Evolutionary conservation across 2,797 vertebrate genomes (phyloP).

Genomic region (Threskiornis aethiopicus): DNA sequence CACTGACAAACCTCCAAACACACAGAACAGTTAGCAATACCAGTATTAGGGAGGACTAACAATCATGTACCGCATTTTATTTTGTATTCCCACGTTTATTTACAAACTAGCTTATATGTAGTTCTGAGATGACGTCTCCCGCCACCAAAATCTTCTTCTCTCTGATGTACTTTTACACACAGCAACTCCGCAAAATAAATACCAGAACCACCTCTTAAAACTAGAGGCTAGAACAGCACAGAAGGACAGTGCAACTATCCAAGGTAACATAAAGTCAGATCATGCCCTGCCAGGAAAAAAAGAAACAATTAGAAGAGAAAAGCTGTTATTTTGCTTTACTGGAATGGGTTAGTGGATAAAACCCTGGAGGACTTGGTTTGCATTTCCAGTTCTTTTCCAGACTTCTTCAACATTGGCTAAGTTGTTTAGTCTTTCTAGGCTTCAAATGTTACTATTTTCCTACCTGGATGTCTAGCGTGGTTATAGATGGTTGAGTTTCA

Average conservation of each 20-base stretch:
- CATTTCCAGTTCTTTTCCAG: neutral
- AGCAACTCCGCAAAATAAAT: neutral
- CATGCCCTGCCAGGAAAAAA: neutral
- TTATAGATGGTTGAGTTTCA: neutral
- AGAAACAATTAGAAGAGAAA: neutral
- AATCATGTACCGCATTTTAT: neutral
- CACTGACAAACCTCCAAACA: neutral
- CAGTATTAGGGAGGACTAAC: neutral
- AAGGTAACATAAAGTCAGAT: neutral
- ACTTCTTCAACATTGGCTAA: neutral
- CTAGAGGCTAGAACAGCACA: neutral
- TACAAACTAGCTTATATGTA: neutral
- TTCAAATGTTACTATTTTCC: neutral
- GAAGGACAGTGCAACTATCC: neutral
- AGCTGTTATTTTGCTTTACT: neutral
- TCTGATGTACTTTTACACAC: neutral
- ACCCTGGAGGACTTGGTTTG: neutral
- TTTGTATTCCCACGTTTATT: neutral
- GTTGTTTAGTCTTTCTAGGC: neutral
- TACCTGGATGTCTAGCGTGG: neutral
- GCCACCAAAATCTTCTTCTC: neutral
- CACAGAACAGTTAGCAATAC: neutral
- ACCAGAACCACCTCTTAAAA: neutral
- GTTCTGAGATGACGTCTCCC: neutral
- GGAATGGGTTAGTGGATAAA: neutral